These are phyloP conservation scores for Peromyscus attwateri DNA, from an alignment of 2,797 vertebrate species.

Conservation along the genomic window DNA sequence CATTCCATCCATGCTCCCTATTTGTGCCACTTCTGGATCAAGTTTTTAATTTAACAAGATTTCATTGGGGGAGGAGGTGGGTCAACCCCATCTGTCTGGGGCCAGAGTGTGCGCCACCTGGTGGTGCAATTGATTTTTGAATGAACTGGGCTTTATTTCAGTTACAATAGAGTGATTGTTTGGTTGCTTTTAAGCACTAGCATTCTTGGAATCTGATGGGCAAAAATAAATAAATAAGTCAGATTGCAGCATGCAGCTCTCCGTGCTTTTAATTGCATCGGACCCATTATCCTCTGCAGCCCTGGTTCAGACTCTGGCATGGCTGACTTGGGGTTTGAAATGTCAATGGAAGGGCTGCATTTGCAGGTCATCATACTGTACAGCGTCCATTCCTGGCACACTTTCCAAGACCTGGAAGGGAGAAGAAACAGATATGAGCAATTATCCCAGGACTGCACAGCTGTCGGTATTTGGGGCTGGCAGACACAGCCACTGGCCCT, in stretches of 20 bases:
- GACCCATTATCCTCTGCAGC: constrained; percentile 84
- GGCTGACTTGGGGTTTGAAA: constrained; percentile 85
- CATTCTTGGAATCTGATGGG: constrained; percentile 87
- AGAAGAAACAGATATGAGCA: constrained; percentile 85
- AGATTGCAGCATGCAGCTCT: constrained; percentile 68
- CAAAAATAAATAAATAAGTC: constrained; percentile 72
- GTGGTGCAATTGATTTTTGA: constrained; percentile 84
- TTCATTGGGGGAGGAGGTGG: constrained; percentile 46
- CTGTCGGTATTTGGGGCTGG: constrained; percentile 83
- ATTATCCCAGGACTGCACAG: constrained; percentile 79
- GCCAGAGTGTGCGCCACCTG: constrained; percentile 81
- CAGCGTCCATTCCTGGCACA: constrained; percentile 81
- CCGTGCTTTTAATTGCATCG: constrained; percentile 85
- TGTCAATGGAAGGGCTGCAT: constrained; percentile 77
- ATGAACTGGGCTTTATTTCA: constrained; percentile 84
- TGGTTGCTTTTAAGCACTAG: constrained; percentile 81
- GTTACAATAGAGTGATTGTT: constrained; percentile 85
- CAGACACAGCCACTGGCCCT: constrained; percentile 69
- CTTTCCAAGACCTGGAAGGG: constrained; percentile 82
- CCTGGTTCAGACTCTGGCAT: constrained; percentile 83
- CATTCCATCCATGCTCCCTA: constrained; percentile 83
- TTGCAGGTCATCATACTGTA: constrained; percentile 78
- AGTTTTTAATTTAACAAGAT: constrained; percentile 86
- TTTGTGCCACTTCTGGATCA: constrained; percentile 85
- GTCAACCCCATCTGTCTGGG: constrained; percentile 84